Evolutionary conservation across 2,888 invertebrate species (phyloP), one percentile per base, ranked within the genome.

Genomic region (Lasius platythorax): DNA sequence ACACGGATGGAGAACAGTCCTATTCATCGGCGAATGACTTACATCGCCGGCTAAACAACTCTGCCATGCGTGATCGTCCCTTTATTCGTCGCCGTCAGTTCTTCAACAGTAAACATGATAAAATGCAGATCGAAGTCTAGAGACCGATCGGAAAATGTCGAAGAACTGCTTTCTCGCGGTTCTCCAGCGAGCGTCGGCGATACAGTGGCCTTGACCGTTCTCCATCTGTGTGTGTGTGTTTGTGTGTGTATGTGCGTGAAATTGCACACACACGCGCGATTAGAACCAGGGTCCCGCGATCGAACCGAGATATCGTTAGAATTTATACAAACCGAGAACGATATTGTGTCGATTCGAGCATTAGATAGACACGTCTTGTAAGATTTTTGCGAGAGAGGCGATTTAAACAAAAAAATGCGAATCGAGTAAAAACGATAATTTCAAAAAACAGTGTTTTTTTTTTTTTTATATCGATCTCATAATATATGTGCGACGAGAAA

Each of bases 131-230:
- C 70, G 3, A n/a, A 70, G 53, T 33, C 70, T 33, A 46, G 43
- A 43, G 50, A 50, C n/a, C 50, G 70, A 70, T 70, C n/a, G 70
- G 50, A 70, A 70, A 70, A 70, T 53, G n/a, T 18, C n/a, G 30
- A 53, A 70, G 30, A 70, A 70, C 50, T 70, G 70, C 53, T 70
- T 70, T 70, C 53, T 70, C 50, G 70, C 50, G 50, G 18, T n/a
- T 40, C n/a, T 66, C 37, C 23, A 23, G 40, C 40, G 40, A 66
- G 50, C 18, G 50, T 70, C 50, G 37, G 37, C 37, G 12, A 33
- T 15, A 28, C 28, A 8, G 50, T 92, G 92, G 91, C 92, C 92
- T 92, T 92, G 92, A 92, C 92, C 92, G 92, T 89, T 92, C 92
- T 91, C 88, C 30, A 50, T 12, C 8, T 11, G 12, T n/a, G 33